A percentile compares a stretch with the other conserved stretches of the same genome.
These are phyloP conservation scores for Cydia splendana DNA, from an alignment of 1,140 invertebrate species.

Conservation along the genomic window DNA sequence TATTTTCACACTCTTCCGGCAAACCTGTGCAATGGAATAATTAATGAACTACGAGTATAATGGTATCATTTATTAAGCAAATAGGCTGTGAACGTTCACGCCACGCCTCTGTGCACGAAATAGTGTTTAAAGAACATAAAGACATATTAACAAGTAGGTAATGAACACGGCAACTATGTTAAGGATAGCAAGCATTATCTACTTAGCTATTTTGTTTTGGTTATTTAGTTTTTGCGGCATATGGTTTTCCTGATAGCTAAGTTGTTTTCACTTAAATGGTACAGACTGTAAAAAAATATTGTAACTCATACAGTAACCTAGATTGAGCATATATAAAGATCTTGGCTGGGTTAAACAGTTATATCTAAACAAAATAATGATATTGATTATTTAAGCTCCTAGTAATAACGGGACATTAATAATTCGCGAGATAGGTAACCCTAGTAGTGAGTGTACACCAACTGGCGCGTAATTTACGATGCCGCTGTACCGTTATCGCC, in stretches of 20 bases:
- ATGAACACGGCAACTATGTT: no score
- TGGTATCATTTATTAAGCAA: slow-evolving; percentile 24
- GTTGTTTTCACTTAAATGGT: no score
- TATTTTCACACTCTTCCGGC: slow-evolving; percentile 8
- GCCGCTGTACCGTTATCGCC: slow-evolving; percentile 12
- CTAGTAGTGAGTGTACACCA: slow-evolving; percentile 23
- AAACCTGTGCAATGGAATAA: slow-evolving; percentile 1
- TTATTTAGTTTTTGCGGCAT: no score
- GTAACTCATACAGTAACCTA: no score
- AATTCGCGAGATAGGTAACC: slow-evolving; percentile 28
- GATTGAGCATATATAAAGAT: no score
- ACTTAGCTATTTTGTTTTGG: no score
- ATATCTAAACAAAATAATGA: background rate
- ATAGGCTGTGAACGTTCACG: slow-evolving; percentile 11
- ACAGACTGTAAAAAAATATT: no score
- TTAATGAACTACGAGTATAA: slow-evolving; percentile 22
- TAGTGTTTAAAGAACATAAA: slow-evolving; percentile 11
- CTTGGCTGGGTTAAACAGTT: background rate
- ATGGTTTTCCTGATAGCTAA: no score
- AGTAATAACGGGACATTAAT: slow-evolving; percentile 14
- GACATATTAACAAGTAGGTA: background rate
- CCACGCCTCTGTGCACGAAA: background rate
- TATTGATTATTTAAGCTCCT: background rate
- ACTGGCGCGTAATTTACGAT: slow-evolving; percentile 30
- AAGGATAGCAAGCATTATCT: no score